Conservation (phyloP, 2,113 vertebrate species). For the Zapus hudsonius region DNA sequence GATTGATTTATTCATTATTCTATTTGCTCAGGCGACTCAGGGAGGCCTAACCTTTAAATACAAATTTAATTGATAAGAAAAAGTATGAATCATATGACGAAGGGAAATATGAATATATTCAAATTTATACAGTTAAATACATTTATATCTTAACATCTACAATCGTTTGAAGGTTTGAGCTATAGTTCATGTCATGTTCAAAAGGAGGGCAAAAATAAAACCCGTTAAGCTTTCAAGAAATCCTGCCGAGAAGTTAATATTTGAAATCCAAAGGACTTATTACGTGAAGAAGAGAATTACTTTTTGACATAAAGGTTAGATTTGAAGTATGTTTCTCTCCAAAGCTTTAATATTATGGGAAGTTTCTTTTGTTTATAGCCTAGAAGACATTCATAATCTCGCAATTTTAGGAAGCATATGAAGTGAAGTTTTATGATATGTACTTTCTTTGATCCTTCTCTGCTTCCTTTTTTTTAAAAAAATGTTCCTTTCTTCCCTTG, state of each 20-base stretch:
- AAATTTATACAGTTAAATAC: not conserved
- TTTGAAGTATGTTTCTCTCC: not conserved
- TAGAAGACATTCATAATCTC: not conserved
- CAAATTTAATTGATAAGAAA: not conserved
- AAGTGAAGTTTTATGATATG: not conserved
- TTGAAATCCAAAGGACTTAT: conserved; percentile 36
- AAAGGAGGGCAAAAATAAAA: conserved; percentile 34
- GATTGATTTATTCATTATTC: not conserved
- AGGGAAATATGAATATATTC: not conserved
- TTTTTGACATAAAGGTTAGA: conserved; percentile 23
- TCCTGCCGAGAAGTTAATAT: not conserved
- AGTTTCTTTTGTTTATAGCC: not conserved
- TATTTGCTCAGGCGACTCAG: not conserved
- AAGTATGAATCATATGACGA: not conserved
- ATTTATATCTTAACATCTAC: not conserved
- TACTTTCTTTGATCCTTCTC: not conserved
- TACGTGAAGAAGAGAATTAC: conserved; percentile 1
- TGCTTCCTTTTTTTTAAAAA: too few relatives aligned
- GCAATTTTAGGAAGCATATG: not conserved
- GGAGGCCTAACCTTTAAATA: not conserved
- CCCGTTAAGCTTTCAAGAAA: conserved; percentile 28
- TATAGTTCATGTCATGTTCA: not conserved
- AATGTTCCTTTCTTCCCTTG: not conserved
- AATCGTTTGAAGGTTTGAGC: not conserved
- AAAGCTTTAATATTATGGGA: not conserved